These are phyloP conservation scores for Neodiprion virginianus DNA, from an alignment of 1,140 invertebrate species.

Conservation along the genomic window DNA sequence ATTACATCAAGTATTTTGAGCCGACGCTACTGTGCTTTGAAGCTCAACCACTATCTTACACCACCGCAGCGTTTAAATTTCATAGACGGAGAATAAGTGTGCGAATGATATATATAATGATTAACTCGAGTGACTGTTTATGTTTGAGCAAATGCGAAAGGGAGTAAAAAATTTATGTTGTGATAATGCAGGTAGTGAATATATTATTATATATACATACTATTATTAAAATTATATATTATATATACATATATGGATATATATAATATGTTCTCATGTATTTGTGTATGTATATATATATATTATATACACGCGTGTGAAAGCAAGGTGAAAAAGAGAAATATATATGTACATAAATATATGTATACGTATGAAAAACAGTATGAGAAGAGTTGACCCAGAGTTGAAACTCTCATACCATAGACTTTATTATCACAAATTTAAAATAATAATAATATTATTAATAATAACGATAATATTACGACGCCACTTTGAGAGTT, in stretches of 20 bases:
- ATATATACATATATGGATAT: slow-evolving; percentile 24
- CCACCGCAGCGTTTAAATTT: slow-evolving; percentile 57
- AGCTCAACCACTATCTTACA: slow-evolving; percentile 51
- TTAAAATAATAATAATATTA: slow-evolving; percentile 49
- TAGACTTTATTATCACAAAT: slow-evolving; percentile 58
- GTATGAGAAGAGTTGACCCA: slow-evolving; percentile 52
- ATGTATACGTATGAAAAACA: slow-evolving; percentile 38
- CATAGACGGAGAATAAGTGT: slow-evolving; percentile 44
- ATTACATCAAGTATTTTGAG: slow-evolving; percentile 26
- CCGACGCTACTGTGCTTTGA: slow-evolving; percentile 51
- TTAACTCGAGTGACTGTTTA: slow-evolving; percentile 19
- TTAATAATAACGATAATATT: background rate
- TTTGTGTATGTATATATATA: slow-evolving; percentile 10
- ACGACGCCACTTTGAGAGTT: slow-evolving; percentile 57
- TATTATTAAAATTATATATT: slow-evolving; percentile 45
- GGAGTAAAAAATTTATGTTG: slow-evolving; percentile 54
- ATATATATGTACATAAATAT: slow-evolving; percentile 13
- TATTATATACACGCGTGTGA: background rate
- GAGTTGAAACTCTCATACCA: slow-evolving; percentile 54
- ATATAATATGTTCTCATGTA: slow-evolving; percentile 16
- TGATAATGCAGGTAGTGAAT: slow-evolving; percentile 56
- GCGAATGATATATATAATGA: slow-evolving; percentile 19
- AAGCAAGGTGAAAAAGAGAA: background rate
- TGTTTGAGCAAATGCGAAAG: slow-evolving; percentile 25
- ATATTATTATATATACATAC: slow-evolving; percentile 49